These are phyloP conservation scores for Neoascia interrupta DNA, from an alignment of 2,888 invertebrate genomes.

Conservation along the genomic window DNA sequence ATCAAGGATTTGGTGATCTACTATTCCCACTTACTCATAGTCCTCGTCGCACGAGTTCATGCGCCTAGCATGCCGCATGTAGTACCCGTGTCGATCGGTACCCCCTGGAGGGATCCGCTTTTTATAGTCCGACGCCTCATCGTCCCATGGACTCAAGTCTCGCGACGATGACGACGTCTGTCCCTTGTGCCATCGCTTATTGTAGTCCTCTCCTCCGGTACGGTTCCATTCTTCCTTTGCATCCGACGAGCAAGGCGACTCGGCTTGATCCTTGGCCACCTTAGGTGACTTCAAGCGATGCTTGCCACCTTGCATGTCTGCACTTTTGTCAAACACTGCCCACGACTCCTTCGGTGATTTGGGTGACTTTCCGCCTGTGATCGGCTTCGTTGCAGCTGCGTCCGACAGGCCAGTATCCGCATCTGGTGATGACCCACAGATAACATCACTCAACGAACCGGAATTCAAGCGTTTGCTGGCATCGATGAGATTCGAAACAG, in stretches of 20 bases:
- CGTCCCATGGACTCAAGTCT: constrained; percentile 91
- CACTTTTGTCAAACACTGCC: constrained; percentile 82
- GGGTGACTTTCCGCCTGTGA: constrained; percentile 47
- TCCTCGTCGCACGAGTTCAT: constrained; percentile 86
- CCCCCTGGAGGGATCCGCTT: constrained; percentile 76
- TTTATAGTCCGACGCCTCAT: constrained; percentile 83
- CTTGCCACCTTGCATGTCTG: constrained; percentile 52
- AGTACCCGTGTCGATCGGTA: constrained; percentile 78
- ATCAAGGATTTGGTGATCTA: not conserved
- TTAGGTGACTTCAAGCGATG: constrained; percentile 61
- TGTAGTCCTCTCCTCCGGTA: constrained; percentile 69
- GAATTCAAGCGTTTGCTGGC: constrained; percentile 80
- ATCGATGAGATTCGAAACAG: constrained; percentile 80
- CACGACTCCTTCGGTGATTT: constrained; percentile 80
- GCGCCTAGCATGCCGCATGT: constrained; percentile 81
- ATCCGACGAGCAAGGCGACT: constrained; percentile 90
- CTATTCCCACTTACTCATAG: constrained; percentile 85
- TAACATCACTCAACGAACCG: constrained; percentile 83
- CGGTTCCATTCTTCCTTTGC: constrained; percentile 83
- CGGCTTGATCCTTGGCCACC: constrained; percentile 78
- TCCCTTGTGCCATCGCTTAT: constrained; percentile 81
- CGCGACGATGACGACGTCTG: constrained; percentile 87
- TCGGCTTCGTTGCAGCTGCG: constrained; percentile 46
- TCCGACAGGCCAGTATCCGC: constrained; percentile 76
- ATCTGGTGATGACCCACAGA: constrained; percentile 85